phyloP scores from a whole-genome alignment of 1,140 invertebrate genomes.

The Bilobella aurantiaca region DNA sequence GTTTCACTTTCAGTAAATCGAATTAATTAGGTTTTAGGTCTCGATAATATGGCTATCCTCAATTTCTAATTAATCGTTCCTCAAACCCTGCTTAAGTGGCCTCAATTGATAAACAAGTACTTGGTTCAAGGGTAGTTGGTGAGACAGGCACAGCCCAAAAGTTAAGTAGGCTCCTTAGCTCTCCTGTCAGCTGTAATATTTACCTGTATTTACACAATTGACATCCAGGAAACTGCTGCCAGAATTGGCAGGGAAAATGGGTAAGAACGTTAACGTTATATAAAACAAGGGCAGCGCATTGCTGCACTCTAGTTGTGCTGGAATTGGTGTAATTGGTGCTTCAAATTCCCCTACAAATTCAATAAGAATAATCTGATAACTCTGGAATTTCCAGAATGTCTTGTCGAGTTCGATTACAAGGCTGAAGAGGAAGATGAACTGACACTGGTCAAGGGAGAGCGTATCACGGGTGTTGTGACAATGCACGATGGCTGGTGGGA shows the following conservation, averaged over 20 bases:
- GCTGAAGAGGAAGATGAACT: slow-evolving; percentile 73
- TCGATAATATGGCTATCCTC: not conserved
- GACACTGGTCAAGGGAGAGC: slow-evolving; percentile 74
- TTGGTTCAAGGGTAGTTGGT: not conserved
- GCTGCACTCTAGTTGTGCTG: too few relatives aligned
- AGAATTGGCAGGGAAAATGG: too few relatives aligned
- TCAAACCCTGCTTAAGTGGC: too few relatives aligned
- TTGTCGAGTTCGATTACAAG: slow-evolving; percentile 51
- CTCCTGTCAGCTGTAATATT: not conserved
- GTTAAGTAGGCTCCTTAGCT: not conserved
- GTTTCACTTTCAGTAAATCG: not conserved
- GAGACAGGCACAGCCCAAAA: not conserved
- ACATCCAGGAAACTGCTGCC: too few relatives aligned
- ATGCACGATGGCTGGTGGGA: slow-evolving; percentile 93
- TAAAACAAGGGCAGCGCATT: too few relatives aligned
- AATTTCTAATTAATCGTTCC: not conserved
- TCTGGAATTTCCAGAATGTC: not conserved
- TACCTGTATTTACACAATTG: too few relatives aligned
- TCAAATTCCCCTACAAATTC: too few relatives aligned
- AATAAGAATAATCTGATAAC: too few relatives aligned
- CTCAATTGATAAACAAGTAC: not conserved
- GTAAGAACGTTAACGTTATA: too few relatives aligned
- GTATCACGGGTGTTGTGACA: slow-evolving; percentile 70
- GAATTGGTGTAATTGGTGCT: too few relatives aligned
- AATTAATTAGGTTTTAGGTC: not conserved